phyloP scores from a whole-genome alignment of 2,113 vertebrate genomes.

The Laterallus jamaicensis region DNA sequence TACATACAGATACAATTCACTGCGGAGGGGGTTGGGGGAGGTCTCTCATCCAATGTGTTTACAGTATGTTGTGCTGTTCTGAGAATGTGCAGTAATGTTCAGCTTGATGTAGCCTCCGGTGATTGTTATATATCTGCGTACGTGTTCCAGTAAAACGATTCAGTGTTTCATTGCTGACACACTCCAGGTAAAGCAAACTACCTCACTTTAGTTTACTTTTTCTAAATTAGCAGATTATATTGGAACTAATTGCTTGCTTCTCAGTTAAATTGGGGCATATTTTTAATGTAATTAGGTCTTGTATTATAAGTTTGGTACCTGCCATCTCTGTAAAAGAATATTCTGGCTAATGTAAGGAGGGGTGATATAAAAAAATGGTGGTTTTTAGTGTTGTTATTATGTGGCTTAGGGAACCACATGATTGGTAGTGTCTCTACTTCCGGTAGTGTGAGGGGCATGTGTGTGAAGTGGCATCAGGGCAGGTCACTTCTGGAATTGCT shows the following conservation, averaged over 20 bases:
- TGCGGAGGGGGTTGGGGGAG: not conserved
- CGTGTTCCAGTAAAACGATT: not conserved
- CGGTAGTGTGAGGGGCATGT: not conserved
- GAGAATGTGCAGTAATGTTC: not conserved
- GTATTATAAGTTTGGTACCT: not conserved
- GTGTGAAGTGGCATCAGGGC: not conserved
- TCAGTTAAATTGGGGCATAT: not conserved
- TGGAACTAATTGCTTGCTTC: not conserved
- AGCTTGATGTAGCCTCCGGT: not conserved
- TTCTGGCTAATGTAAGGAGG: not conserved
- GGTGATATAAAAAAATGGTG: not conserved
- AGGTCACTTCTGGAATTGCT: not conserved
- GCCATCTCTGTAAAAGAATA: not conserved
- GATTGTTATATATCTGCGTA: not conserved
- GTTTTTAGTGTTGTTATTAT: not conserved
- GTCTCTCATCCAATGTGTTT: fast-evolving
- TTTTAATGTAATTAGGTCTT: not conserved
- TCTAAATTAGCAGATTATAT: not conserved
- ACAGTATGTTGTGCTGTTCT: not conserved
- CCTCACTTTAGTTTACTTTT: not conserved
- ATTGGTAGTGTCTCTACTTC: not conserved
- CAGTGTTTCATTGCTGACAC: not conserved
- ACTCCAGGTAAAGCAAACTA: not conserved
- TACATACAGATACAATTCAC: not conserved
- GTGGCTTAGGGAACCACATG: not conserved